These are phyloP conservation scores for Clarias magur DNA, from an alignment of 2,113 vertebrate genomes.

Conservation along the genomic window DNA sequence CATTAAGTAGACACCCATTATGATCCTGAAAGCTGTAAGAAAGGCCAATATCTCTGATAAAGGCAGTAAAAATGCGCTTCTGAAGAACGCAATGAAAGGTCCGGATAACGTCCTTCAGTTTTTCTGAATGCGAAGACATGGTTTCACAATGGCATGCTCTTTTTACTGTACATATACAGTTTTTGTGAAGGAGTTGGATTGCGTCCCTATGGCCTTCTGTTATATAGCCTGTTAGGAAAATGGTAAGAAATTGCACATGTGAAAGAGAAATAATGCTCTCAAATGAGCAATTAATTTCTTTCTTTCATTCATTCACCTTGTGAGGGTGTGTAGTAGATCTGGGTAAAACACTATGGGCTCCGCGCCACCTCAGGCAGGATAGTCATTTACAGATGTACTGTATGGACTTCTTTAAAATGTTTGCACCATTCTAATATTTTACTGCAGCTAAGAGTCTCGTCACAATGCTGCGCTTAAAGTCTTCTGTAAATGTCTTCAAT, in stretches of 20 bases:
- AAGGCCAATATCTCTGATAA: constrained; percentile 7
- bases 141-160: neutral
- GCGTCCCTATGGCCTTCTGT: neutral
- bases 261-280: neutral
- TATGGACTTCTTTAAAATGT: too few relatives aligned
- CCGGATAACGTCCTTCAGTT: neutral
- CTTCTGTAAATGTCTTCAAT: too few relatives aligned
- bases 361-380: too few relatives aligned
- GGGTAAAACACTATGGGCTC: neutral
- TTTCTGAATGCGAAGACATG: neutral
- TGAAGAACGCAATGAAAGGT: constrained; percentile 1
- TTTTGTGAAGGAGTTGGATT: neutral
- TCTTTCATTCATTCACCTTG: neutral
- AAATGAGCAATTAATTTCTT: neutral
- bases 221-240: neutral
- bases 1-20: neutral
- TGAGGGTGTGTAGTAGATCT: neutral
- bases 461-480: too few relatives aligned
- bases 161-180: constrained; percentile 7
- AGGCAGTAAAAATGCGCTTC: neutral
- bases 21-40: neutral
- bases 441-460: too few relatives aligned
- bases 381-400: too few relatives aligned
- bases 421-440: too few relatives aligned
- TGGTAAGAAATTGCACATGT: neutral